These are phyloP conservation scores for Rhinolophus ferrumequinum DNA, from an alignment of 2,113 vertebrate species.

Conservation along the genomic window DNA sequence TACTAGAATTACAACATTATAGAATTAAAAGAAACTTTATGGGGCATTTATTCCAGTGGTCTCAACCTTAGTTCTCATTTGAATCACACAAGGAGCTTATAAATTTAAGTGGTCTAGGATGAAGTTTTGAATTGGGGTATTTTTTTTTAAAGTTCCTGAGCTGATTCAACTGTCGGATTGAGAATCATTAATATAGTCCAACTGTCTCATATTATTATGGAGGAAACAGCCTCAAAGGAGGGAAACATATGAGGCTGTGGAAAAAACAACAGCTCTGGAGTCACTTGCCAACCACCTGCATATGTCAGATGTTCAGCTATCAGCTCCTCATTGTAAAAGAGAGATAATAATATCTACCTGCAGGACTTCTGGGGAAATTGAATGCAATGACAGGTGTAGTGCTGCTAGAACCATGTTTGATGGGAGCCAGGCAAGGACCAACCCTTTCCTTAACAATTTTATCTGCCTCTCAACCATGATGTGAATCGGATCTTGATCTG, in stretches of 20 bases:
- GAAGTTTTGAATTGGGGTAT: not conserved
- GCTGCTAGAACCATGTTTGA: not conserved
- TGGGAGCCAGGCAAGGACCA: not conserved
- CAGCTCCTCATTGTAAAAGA: not conserved
- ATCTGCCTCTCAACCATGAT: not conserved
- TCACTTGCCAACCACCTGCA: not conserved
- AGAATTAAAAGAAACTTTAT: constrained; percentile 33
- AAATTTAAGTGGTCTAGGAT: not conserved
- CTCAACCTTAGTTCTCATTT: not conserved
- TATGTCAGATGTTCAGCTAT: not conserved
- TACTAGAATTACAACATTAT: constrained; percentile 1
- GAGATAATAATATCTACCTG: not conserved
- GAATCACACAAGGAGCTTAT: not conserved
- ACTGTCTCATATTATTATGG: not conserved
- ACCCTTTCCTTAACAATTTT: not conserved
- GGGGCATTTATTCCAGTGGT: not conserved
- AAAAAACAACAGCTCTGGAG: not conserved
- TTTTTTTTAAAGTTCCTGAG: not conserved
- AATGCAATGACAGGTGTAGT: not conserved
- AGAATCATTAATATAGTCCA: not conserved
- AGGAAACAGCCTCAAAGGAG: not conserved
- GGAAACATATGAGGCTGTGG: not conserved
- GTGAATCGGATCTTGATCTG: not conserved
- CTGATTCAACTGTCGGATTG: not conserved
- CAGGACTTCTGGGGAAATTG: not conserved